Evolutionary conservation across 2,888 invertebrate species (phyloP).

Genomic region (Mesorhabditis sp.): DNA sequence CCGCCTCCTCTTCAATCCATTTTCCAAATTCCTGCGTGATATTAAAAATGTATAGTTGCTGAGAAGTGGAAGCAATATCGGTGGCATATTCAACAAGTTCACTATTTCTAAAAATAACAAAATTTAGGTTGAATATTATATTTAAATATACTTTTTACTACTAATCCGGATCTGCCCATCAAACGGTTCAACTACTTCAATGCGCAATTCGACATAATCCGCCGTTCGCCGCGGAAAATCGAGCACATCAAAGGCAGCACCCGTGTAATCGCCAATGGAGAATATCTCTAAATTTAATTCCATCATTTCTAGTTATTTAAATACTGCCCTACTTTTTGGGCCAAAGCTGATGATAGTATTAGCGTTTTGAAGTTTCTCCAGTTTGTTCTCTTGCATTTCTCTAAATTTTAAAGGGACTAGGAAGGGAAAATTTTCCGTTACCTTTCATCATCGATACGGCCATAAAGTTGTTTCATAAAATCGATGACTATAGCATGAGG

Average conservation of each 20-base stretch:
- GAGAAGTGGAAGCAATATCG: not conserved
- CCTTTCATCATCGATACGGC: slow-evolving; percentile 3
- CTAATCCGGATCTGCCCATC: no score
- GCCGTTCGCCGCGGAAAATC: no score
- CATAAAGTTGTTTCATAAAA: slow-evolving; percentile 1
- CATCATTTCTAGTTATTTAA: no score
- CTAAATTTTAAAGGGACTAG: not conserved
- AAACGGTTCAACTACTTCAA: no score
- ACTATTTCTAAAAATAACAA: not conserved
- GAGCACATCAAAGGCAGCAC: no score
- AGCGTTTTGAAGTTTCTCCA: not conserved
- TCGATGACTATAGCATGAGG: not conserved
- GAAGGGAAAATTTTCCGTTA: not conserved
- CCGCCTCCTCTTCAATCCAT: not conserved
- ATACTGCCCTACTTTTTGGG: not conserved
- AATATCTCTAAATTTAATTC: no score
- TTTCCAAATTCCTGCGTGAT: not conserved
- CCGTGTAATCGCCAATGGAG: no score
- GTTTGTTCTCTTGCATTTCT: not conserved
- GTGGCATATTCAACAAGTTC: not conserved
- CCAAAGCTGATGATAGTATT: not conserved
- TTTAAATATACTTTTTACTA: not conserved
- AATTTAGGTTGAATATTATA: not conserved
- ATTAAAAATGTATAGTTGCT: not conserved
- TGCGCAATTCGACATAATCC: no score